Conservation (phyloP, 2,888 invertebrate genomes). For the Macrosiphum euphorbiae region DNA sequence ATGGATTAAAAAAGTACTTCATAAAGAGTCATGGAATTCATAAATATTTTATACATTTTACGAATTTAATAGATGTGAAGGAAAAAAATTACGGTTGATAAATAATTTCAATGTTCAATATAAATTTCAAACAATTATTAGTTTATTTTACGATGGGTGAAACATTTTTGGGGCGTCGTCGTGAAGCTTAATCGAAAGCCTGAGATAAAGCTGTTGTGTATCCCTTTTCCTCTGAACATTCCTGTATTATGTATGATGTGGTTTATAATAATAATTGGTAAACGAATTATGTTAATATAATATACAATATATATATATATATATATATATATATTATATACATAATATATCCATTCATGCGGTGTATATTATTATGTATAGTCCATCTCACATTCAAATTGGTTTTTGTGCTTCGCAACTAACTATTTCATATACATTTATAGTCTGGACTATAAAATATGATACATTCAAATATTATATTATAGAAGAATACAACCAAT, state of each 20-base stretch:
- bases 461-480: neutral
- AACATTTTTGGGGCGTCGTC: neutral
- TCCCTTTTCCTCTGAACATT: neutral
- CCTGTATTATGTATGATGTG: neutral
- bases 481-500: neutral
- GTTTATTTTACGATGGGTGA: neutral
- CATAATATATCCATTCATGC: too few relatives aligned
- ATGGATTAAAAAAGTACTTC: too few relatives aligned
- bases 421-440: neutral
- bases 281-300: neutral
- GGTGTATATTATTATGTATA: neutral
- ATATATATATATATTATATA: too few relatives aligned
- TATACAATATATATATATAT: neutral
- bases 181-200: neutral
- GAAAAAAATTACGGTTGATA: neutral
- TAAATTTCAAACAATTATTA: neutral
- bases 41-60: neutral
- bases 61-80: neutral
- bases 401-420: neutral
- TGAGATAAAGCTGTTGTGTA: neutral
- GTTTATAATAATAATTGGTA: neutral
- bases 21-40: neutral
- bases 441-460: neutral
- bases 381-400: neutral
- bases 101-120: neutral